Conservation (phyloP, 2,888 invertebrate genomes). For the Acrobeloides nanus region DNA sequence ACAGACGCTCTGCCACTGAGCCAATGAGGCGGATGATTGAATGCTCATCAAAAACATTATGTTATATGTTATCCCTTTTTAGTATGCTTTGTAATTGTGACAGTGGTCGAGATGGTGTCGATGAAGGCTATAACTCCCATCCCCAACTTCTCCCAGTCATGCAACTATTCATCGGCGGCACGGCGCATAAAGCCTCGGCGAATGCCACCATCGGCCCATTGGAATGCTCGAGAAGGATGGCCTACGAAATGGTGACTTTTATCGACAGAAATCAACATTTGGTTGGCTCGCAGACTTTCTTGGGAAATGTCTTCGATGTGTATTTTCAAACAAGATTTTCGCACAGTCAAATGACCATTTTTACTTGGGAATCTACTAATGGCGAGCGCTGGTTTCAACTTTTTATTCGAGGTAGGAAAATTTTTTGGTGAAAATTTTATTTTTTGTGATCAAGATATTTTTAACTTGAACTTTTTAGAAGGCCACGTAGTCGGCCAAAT, state of each 20-base stretch:
- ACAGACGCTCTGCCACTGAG: constrained; percentile 32
- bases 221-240: constrained; percentile 35
- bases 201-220: constrained; percentile 44
- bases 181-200: constrained; percentile 32
- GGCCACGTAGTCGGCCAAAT: constrained; percentile 45
- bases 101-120: constrained; percentile 40
- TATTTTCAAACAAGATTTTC: constrained; percentile 41
- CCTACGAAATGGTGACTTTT: constrained; percentile 45
- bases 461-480: constrained; percentile 13
- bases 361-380: constrained; percentile 47
- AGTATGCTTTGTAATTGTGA: constrained; percentile 49
- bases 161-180: constrained; percentile 48
- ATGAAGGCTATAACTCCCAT: constrained; percentile 45
- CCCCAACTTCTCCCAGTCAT: constrained; percentile 49
- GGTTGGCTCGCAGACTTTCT: constrained; percentile 33
- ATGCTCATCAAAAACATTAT: constrained; percentile 3
- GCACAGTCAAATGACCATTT: constrained; percentile 43
- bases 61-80: background rate
- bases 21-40: background rate
- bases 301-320: constrained; percentile 34
- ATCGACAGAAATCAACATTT: constrained; percentile 45
- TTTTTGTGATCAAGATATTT: background rate
- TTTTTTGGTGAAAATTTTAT: too few species aligned
- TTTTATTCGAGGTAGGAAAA: constrained; percentile 34
- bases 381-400: constrained; percentile 50